Base-by-base conservation (phyloP, 2,797 vertebrate species). In the Melanotaenia nigrans region DNA sequence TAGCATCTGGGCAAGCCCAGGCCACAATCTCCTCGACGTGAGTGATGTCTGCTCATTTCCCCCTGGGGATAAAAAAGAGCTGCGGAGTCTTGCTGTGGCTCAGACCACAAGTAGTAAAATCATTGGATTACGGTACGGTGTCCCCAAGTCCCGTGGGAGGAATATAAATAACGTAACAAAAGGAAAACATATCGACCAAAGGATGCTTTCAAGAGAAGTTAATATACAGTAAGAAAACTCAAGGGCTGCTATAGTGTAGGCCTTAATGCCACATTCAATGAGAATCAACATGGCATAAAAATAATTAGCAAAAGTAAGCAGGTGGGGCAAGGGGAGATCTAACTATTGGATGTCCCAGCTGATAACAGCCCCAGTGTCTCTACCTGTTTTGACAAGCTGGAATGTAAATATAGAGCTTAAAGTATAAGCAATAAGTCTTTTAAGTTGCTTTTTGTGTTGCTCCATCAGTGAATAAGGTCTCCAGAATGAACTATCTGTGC, bases 1-100 rank as follows among this genome's bases (percentile, higher is more conserved):
- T 91, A 91, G 81, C 81, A 90, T 90, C 89, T 86, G 71, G 68
- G 66, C 71, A 25, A 84, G 76, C 71, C 56, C 35, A 2, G 66
- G 71, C 70, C 12, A 33, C 79, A 76, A 67, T 79, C 84, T 73
- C 71, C 66, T 63, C 66, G 59, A 86, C 85, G 63, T 82, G 88
- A 93, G 71, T 68, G 67, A 91, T 91, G 81, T 85, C 68, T 47
- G 40, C 58, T 81, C 56, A 57, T 77, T 78, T 65, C 64, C 69
- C 74, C 73, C 14, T 18, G 5, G 33, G 71, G 71, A 67, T 28
- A 53, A 58, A 73, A 73, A 64, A 72, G 47, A 72, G 63, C 8
- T 1, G 0, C 12, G 20, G 38, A 75, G 71, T 32, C 56, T 77
- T 11, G 38, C 62, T 64, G 55, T 1, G 11, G 42, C 78, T 73